Conservation (phyloP, 2,113 vertebrate genomes). For the Empidonax alnorum region DNA sequence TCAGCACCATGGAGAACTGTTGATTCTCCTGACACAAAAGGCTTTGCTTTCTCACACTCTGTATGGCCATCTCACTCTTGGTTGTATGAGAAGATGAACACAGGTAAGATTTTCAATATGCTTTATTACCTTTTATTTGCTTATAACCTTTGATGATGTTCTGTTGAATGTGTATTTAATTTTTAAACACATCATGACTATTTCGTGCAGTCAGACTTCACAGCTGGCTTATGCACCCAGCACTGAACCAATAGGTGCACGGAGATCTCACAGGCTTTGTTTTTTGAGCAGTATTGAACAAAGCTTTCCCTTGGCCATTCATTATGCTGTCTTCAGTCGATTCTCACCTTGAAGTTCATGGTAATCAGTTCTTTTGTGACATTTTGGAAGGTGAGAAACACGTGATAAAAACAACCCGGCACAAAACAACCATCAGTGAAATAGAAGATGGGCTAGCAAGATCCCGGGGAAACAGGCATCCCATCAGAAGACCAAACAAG, state of each 20-base stretch:
- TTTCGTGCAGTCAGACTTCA: not conserved
- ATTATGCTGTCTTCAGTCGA: not conserved
- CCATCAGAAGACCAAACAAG: not conserved
- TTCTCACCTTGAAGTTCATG: not conserved
- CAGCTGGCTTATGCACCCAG: not conserved
- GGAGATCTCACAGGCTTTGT: not conserved
- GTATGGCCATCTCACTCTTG: accelerated
- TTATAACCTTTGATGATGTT: not conserved
- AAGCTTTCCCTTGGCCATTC: not conserved
- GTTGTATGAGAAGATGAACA: not conserved
- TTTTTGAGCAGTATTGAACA: not conserved
- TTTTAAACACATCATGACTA: not conserved
- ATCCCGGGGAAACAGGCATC: accelerated
- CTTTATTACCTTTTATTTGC: not conserved
- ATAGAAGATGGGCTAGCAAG: not conserved
- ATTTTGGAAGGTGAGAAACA: not conserved
- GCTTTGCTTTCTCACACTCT: not conserved
- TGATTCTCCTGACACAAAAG: not conserved
- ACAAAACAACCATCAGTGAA: accelerated
- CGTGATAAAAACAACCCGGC: accelerated
- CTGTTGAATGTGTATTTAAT: not conserved
- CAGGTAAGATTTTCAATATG: not conserved
- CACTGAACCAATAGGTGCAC: not conserved
- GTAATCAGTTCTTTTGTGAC: not conserved
- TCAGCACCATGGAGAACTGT: not conserved